Evolutionary conservation across 2,113 vertebrate species (phyloP).

Genomic region (Labeo rohita): DNA sequence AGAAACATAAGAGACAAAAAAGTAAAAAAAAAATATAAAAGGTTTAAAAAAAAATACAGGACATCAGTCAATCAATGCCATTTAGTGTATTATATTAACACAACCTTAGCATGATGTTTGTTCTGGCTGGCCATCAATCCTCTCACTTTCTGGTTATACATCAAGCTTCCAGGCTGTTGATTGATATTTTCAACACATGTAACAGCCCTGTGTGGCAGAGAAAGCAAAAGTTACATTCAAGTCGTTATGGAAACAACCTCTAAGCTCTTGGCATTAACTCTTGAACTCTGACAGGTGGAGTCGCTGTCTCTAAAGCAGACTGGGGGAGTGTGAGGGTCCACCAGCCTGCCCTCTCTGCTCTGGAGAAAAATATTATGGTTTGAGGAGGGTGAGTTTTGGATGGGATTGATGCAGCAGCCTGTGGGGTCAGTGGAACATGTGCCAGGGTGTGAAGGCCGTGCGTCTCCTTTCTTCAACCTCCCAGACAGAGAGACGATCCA

Average conservation of each 20-base stretch:
- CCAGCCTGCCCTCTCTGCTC: conserved; percentile 64
- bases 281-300: conserved; percentile 80
- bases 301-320: conserved; percentile 70
- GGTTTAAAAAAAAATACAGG: neutral
- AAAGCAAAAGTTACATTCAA: conserved; percentile 70
- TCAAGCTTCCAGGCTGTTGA: conserved; percentile 63
- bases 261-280: conserved; percentile 77
- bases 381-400: conserved; percentile 65
- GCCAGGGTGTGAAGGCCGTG: conserved; percentile 70
- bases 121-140: conserved; percentile 26
- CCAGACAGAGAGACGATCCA: conserved; percentile 60
- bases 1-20: too few relatives aligned
- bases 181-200: conserved; percentile 69
- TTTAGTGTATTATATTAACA: neutral
- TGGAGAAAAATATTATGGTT: conserved; percentile 81
- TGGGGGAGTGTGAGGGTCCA: conserved; percentile 63
- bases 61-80: conserved; percentile 15
- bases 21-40: neutral
- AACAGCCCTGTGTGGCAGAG: conserved; percentile 66
- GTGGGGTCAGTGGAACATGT: conserved; percentile 78
- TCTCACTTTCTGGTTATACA: conserved; percentile 34
- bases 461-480: conserved; percentile 68
- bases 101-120: neutral
- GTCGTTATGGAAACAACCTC: conserved; percentile 74
- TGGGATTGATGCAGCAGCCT: conserved; percentile 69